phyloP scores from a whole-genome alignment of 2,113 vertebrate species.

The Athene cunicularia region DNA sequence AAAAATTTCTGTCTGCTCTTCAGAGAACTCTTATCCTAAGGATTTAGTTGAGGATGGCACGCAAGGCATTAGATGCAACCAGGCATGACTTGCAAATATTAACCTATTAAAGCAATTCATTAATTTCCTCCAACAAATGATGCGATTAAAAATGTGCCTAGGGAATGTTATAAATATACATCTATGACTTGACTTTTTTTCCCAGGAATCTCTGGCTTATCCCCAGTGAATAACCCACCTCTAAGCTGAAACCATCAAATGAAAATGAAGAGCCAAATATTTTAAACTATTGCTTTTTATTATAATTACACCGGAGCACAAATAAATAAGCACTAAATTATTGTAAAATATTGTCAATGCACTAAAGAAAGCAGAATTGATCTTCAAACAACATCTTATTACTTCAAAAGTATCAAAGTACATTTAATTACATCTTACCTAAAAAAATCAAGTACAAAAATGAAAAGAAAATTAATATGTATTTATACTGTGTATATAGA shows the following conservation, averaged over 20 bases:
- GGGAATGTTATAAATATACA: background rate
- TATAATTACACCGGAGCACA: constrained; percentile 84
- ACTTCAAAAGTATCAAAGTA: constrained; percentile 87
- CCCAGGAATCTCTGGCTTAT: background rate
- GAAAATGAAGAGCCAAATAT: constrained; percentile 54
- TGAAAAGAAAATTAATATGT: constrained; percentile 81
- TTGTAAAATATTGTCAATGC: constrained; percentile 84
- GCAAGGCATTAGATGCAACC: background rate
- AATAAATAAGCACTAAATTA: constrained; percentile 86
- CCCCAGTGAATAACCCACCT: background rate
- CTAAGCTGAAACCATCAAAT: background rate
- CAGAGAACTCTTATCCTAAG: background rate
- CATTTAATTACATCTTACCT: constrained; percentile 85
- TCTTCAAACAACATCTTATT: constrained; percentile 81
- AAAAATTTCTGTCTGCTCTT: background rate
- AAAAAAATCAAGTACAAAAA: constrained; percentile 88
- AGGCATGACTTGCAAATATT: constrained; percentile 14
- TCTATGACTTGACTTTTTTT: constrained; percentile 5
- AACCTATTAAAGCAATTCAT: constrained; percentile 2
- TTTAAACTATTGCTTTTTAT: constrained; percentile 90
- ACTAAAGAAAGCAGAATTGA: constrained; percentile 82
- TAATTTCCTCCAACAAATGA: background rate
- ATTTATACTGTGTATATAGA: constrained; percentile 81
- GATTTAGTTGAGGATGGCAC: background rate
- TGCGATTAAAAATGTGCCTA: background rate